Conservation (phyloP, 2,888 invertebrate genomes). For the Zele albiditarsus region DNA sequence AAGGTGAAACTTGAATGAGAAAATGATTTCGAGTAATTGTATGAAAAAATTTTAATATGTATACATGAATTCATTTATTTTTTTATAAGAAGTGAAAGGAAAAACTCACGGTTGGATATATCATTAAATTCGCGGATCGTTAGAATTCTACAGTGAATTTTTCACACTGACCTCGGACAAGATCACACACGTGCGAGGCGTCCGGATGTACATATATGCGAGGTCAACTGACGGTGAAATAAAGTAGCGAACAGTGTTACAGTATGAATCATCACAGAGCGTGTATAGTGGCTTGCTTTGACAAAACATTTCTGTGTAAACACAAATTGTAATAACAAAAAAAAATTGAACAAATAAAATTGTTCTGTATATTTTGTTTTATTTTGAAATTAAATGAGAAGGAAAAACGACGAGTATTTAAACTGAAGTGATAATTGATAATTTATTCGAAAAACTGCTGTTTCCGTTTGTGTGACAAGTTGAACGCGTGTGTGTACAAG, state of each 20-base stretch:
- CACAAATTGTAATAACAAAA: background rate
- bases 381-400: background rate
- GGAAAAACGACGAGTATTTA: too few relatives aligned
- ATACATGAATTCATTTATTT: too few relatives aligned
- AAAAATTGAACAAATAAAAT: background rate
- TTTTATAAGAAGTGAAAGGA: background rate
- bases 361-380: background rate
- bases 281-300: background rate
- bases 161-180: constrained; percentile 53
- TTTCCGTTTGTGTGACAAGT: constrained; percentile 37
- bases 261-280: background rate
- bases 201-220: constrained; percentile 31
- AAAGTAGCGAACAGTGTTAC: constrained; percentile 30
- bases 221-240: constrained; percentile 31
- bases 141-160: constrained; percentile 6
- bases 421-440: constrained; percentile 40
- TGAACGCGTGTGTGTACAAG: constrained; percentile 39
- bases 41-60: too few relatives aligned
- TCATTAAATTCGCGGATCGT: background rate
- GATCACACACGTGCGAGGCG: constrained; percentile 35
- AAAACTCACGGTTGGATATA: constrained; percentile 2
- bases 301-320: constrained; percentile 33
- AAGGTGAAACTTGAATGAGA: too few relatives aligned
- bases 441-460: constrained; percentile 43
- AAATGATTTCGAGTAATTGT: too few relatives aligned